Base-by-base conservation (phyloP, 2,888 invertebrate species). In the Caenorhabditis sp. region DNA sequence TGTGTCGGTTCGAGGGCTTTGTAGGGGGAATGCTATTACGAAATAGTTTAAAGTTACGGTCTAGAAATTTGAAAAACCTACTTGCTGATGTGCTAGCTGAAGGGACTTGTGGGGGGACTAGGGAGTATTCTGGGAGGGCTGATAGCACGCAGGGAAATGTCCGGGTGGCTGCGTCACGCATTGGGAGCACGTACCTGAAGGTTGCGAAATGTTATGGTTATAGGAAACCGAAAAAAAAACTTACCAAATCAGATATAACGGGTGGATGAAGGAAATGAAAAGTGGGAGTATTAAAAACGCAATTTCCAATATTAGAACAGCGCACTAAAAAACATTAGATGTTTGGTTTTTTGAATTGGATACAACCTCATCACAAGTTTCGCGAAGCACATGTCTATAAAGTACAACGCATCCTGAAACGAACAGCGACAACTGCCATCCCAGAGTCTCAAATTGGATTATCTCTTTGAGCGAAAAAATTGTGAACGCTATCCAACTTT, bases 141-240 rank as follows among this genome's bases (percentile, higher is more conserved):
- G 78, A 53, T 22, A 71, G 51, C 26, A 85, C 74, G 22, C 71
- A 72, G 8, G 87, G 84, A 69, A 83, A 87, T 37, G 80, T 65
- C n/a, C 83, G 61, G n/a, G 83, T 78, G 6, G 85, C 80, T 20
- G 87, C 84, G 40, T 87, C 87, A 2, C 87, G 65, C 32, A 87
- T 79, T 1, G 87, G 85, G 44, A 84, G 76, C 4, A 87, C 80
- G 61, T 80, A 82, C 87, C 87, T 87, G n/a, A 37, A 77, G n/a
- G n/a, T n/a, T n/a, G n/a, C n/a, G n/a, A n/a, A n/a, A n/a, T n/a
- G n/a, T n/a, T n/a, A n/a, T n/a, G n/a, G n/a, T n/a, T n/a, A n/a
- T n/a, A n/a, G n/a, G n/a, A n/a, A n/a, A n/a, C n/a, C n/a, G n/a
- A n/a, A n/a, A n/a, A n/a, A n/a, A n/a, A n/a, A n/a, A 79, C 85